Evolutionary conservation across 2,797 vertebrate genomes (phyloP), one percentile per base, ranked within the genome.

Genomic region (Microctenopoma lineatum): DNA sequence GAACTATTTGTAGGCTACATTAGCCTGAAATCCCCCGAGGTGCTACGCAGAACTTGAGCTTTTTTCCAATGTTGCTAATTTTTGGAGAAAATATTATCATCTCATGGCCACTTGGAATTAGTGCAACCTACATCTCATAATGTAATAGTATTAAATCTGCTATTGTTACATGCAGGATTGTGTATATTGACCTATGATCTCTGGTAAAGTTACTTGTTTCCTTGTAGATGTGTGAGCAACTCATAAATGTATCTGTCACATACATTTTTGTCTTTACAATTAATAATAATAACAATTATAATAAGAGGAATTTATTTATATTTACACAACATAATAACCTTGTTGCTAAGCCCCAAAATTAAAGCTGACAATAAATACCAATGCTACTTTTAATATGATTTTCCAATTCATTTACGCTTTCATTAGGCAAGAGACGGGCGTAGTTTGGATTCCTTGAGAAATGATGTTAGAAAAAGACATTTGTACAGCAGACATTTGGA

Each of bases 1-100:
- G 29, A 67, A 38, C 75, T 69, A 46, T 18, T 47, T 73, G 48
- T 89, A 83, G 72, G 42, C 63, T 51, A 42, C 75, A 41, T 48
- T 18, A 56, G 65, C 75, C 69, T 39, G 25, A 15, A 5, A 44
- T 64, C 61, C 57, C 41, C 44, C n/a, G 25, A 60, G 25, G 41
- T 36, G 9, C 47, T 16, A 5, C 59, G 51, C 54, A 44, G 1
- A 50, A 25, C 58, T 57, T 16, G 0, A 29, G 3, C 34, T 21
- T n/a, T 8, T 27, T 32, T 4, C 26, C 1, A 1, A 12, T 1
- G 1, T 16, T 56, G 13, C 45, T 1, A 0, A 34, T 15, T 51
- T 6, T 32, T 9, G 38, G 21, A 36, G 26, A 12, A 60, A 25
- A n/a, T 60, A 7, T 32, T 14, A 41, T n/a, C 8, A 1, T 57